Evolutionary conservation across 2,888 invertebrate genomes (phyloP).

Genomic region (Lacanobia oleracea): DNA sequence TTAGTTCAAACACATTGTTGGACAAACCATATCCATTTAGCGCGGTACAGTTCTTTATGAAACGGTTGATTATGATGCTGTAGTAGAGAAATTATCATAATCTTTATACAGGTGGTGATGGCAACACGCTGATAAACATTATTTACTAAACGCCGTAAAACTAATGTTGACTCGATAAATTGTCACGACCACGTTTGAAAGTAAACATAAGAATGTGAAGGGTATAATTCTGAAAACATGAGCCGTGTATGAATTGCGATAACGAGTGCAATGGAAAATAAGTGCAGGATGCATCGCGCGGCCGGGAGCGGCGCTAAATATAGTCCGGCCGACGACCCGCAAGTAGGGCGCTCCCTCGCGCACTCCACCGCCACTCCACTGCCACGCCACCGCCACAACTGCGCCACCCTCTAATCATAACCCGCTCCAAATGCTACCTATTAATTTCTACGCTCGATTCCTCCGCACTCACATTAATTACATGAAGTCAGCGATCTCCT

Average conservation of each 20-base stretch:
- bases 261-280: constrained; percentile 80
- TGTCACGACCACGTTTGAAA: constrained; percentile 58
- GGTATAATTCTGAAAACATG: constrained; percentile 66
- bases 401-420: constrained; percentile 63
- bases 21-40: background rate
- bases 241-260: constrained; percentile 64
- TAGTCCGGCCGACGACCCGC: constrained; percentile 86
- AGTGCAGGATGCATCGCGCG: constrained; percentile 80
- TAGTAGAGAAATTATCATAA: constrained; percentile 34
- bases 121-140: constrained; percentile 50
- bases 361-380: constrained; percentile 46
- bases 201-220: constrained; percentile 61
- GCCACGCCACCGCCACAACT: constrained; percentile 47
- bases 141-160: constrained; percentile 58
- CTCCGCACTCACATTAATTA: constrained; percentile 31
- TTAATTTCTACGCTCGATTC: constrained; percentile 52
- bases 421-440: constrained; percentile 58
- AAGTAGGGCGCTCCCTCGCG: constrained; percentile 83
- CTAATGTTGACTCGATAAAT: constrained; percentile 60
- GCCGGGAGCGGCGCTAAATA: constrained; percentile 81
- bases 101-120: constrained; percentile 42
- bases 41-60: background rate
- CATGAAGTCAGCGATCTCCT: constrained; percentile 19
- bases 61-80: background rate
- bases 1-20: background rate